These are phyloP conservation scores for Esox lucius DNA, from an alignment of 2,797 vertebrate species.

Conservation along the genomic window DNA sequence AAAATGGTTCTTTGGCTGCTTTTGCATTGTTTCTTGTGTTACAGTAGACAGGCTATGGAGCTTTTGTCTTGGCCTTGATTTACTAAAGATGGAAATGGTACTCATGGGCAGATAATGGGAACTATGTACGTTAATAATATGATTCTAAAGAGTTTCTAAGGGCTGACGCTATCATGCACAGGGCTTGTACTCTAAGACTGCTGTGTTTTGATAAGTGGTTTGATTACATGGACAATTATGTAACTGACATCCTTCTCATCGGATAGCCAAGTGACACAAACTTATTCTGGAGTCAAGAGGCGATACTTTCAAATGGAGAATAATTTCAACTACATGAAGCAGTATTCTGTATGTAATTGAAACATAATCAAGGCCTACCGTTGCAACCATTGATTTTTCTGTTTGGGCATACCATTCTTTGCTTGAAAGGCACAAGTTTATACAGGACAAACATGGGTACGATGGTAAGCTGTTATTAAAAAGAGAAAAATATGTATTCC, in stretches of 20 bases:
- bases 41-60: not conserved
- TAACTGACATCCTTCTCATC: conserved; percentile 16
- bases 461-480: too few relatives aligned
- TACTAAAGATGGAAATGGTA: not conserved
- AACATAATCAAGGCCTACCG: not conserved
- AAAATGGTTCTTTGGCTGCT: not conserved
- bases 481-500: too few relatives aligned
- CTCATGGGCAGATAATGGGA: not conserved
- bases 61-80: not conserved
- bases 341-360: conserved; percentile 12
- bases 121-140: too few relatives aligned
- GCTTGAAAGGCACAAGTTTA: too few relatives aligned
- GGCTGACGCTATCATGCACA: not conserved
- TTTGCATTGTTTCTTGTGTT: not conserved
- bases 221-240: conserved; percentile 8
- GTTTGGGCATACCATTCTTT: too few relatives aligned
- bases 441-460: not conserved
- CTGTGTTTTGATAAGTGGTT: conserved; percentile 2
- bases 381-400: too few relatives aligned
- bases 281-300: too few relatives aligned
- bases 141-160: too few relatives aligned
- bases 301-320: too few relatives aligned
- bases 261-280: too few relatives aligned
- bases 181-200: not conserved
- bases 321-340: conserved; percentile 3